These are phyloP conservation scores for Euzophera pinguis DNA, from an alignment of 2,888 invertebrate genomes.

Conservation along the genomic window DNA sequence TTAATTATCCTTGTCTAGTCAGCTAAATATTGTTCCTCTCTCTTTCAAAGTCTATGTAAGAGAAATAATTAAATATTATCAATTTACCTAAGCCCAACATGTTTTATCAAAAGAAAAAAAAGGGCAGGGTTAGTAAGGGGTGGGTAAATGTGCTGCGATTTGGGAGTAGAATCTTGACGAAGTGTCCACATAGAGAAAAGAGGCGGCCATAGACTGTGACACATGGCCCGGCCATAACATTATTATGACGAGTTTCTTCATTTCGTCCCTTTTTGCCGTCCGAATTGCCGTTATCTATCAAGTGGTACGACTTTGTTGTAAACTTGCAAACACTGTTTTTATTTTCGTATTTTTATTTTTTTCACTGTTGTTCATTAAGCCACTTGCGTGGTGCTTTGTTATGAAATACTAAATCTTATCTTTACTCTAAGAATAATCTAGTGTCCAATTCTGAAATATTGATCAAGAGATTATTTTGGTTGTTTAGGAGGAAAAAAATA, in stretches of 20 bases:
- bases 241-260: slow-evolving; percentile 58
- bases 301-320: slow-evolving; percentile 14
- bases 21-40: too few species aligned
- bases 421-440: too few species aligned
- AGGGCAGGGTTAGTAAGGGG: slow-evolving; percentile 33
- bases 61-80: too few species aligned
- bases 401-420: too few species aligned
- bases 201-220: slow-evolving; percentile 42
- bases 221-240: slow-evolving; percentile 54
- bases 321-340: background rate
- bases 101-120: slow-evolving; percentile 19
- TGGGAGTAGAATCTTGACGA: slow-evolving; percentile 47
- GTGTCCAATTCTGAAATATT: too few species aligned
- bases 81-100: background rate
- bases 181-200: slow-evolving; percentile 38
- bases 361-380: background rate
- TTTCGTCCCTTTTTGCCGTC: slow-evolving; percentile 48
- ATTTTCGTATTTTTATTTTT: background rate
- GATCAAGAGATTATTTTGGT: too few species aligned
- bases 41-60: too few species aligned
- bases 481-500: too few species aligned
- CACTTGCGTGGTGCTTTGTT: background rate
- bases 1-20: too few species aligned
- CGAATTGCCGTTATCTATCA: slow-evolving; percentile 53
- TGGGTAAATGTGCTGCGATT: slow-evolving; percentile 51